These are phyloP conservation scores for Eristalis intricaria DNA, from an alignment of 2,888 invertebrate genomes.

Conservation along the genomic window DNA sequence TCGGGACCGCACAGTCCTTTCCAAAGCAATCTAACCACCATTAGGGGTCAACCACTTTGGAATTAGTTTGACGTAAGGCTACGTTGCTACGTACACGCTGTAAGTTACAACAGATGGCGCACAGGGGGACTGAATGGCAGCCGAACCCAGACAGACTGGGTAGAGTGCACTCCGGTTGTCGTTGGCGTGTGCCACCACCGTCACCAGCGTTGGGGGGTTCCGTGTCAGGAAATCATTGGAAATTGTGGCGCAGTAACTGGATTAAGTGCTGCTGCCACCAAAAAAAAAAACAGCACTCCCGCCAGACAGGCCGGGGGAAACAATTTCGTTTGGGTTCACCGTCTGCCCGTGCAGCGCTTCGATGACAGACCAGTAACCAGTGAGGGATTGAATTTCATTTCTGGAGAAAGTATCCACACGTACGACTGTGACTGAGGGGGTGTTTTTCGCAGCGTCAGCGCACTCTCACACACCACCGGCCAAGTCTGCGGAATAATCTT, in stretches of 20 bases:
- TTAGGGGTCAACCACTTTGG: slow-evolving; percentile 64
- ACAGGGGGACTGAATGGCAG: not conserved
- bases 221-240: slow-evolving; percentile 61
- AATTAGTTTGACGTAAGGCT: slow-evolving; percentile 61
- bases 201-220: slow-evolving; percentile 4
- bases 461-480: not conserved
- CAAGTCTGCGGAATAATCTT: slow-evolving; percentile 24
- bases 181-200: slow-evolving; percentile 29
- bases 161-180: not conserved
- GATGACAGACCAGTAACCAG: slow-evolving; percentile 17
- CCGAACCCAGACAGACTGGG: slow-evolving; percentile 3
- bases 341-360: not conserved
- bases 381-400: slow-evolving; percentile 29
- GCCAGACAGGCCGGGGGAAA: slow-evolving; percentile 31
- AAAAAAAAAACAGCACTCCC: slow-evolving; percentile 10
- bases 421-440: not conserved
- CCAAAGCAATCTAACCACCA: slow-evolving; percentile 29
- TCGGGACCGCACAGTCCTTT: slow-evolving; percentile 30
- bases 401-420: not conserved
- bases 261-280: slow-evolving; percentile 41
- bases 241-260: slow-evolving; percentile 66
- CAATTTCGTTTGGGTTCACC: slow-evolving; percentile 31
- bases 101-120: not conserved
- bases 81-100: slow-evolving; percentile 13
- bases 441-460: not conserved